A percentile compares a stretch with the other conserved stretches of the same genome.
phyloP scores from a whole-genome alignment of 92 coral and sea anemone genomes.

The Palythoa heliodiscus region DNA sequence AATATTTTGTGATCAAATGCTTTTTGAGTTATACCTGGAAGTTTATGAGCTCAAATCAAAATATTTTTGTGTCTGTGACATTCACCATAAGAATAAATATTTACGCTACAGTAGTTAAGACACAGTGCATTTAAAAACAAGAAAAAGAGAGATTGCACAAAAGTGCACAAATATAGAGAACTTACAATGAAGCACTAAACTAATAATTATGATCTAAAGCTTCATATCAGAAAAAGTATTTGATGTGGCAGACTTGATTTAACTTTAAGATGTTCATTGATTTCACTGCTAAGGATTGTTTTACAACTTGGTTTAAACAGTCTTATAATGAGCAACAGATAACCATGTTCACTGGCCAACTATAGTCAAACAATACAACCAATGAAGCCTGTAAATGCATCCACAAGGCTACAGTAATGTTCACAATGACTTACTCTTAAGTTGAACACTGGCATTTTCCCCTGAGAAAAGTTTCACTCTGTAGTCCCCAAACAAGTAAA shows the following conservation, averaged over 20 bases:
- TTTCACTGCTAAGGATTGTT: neutral
- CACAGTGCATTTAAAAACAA: neutral
- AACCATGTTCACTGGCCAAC: conserved; percentile 7
- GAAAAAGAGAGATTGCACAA: neutral
- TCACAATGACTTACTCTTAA: conserved; percentile 66
- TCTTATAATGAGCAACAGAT: conserved; percentile 1
- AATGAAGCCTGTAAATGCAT: conserved; percentile 1
- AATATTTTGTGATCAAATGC: neutral
- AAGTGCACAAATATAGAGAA: neutral
- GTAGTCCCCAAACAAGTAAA: neutral
- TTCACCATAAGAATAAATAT: conserved; percentile 30
- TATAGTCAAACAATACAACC: conserved; percentile 1
- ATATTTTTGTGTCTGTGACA: neutral
- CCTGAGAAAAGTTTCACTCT: neutral
- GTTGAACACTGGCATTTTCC: conserved; percentile 69
- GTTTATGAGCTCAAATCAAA: neutral
- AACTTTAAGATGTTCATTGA: neutral
- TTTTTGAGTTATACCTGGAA: neutral
- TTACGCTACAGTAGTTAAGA: neutral
- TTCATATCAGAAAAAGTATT: neutral
- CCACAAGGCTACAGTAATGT: neutral
- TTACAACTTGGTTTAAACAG: neutral
- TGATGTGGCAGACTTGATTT: neutral
- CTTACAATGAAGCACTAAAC: neutral
- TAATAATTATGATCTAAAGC: no score